These are phyloP conservation scores for Hydrolagus colliei DNA, from an alignment of 2,797 vertebrate genomes.

Conservation along the genomic window DNA sequence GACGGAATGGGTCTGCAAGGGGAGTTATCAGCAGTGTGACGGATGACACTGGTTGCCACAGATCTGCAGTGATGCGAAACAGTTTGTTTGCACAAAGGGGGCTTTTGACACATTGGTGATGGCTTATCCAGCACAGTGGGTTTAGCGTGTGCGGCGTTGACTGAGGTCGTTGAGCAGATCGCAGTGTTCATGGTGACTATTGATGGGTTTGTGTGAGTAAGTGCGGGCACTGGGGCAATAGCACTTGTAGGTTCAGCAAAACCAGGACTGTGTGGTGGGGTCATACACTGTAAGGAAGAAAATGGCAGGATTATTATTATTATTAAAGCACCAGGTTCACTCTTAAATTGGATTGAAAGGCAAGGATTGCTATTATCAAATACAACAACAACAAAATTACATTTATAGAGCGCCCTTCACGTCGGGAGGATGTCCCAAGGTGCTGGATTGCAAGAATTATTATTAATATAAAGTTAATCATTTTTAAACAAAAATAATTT, in stretches of 20 bases:
- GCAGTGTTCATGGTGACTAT: constrained; percentile 40
- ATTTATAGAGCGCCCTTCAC: no score
- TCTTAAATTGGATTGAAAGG: no score
- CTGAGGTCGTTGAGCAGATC: constrained; percentile 37
- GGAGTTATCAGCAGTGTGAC: constrained; percentile 70
- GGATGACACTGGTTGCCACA: constrained; percentile 78
- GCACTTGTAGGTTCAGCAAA: constrained; percentile 60
- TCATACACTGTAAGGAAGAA: constrained; percentile 77
- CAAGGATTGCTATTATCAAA: no score
- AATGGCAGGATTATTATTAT: no score
- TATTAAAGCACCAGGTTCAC: no score
- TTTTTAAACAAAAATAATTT: no score
- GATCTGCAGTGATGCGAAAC: constrained; percentile 57
- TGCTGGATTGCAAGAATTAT: no score
- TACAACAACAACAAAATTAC: no score
- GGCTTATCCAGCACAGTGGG: constrained; percentile 33
- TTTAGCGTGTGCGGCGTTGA: constrained; percentile 33
- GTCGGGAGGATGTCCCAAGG: no score
- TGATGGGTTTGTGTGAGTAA: constrained; percentile 48
- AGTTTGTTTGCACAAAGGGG: constrained; percentile 37
- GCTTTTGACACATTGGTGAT: constrained; percentile 32
- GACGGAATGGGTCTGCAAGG: constrained; percentile 58
- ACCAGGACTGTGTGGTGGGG: constrained; percentile 89
- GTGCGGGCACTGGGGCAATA: constrained; percentile 47
- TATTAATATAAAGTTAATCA: no score